Evolutionary conservation across 1,140 invertebrate genomes (phyloP), one percentile per base, ranked within the genome.

Genomic region (Ceratina australensis): DNA sequence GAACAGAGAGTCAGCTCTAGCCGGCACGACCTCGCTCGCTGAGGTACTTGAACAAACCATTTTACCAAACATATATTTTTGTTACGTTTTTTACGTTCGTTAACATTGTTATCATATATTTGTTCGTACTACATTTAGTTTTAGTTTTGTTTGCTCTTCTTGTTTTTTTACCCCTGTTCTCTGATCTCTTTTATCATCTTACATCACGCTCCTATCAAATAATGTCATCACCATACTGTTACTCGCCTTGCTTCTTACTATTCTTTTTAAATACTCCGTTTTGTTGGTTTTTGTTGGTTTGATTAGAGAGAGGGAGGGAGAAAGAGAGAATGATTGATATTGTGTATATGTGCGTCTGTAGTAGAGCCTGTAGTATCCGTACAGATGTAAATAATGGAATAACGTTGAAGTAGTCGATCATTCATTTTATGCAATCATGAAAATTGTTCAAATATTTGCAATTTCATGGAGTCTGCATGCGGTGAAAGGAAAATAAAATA

Each of bases 1-100:
- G 87, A 87, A 87, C 73, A 80, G 84, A 90, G 87, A 91, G 88
- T 88, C 90, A 91, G 81, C 90, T 89, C 87, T 90, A 91, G 87
- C 87, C 87, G 90, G 86, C 89, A 86, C 88, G 84, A 91, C 89
- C 89, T 89, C 89, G 86, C 87, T 89, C 87, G 88, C 88, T 82
- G 89, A 89, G 89, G 89, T 89, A 89, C 88, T 87, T 85, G 74
- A 84, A 81, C 79, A 83, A 83, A 82, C 72, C 78, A 83, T 84
- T 84, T 84, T 84, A 77, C 54, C 77, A 88, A 78, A 47, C 54
- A 59, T 68, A 68, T 68, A 49, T 80, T 82, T 88, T 87, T 54
- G 52, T 85, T 83, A 67, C 81, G 78, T 86, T 87, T 83, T 85
- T 78, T 83, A 42, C 33, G 76, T 87, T 78, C 42, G 33, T 42